These are phyloP conservation scores for Deladenus siricidicola DNA, from an alignment of 2,888 invertebrate genomes.

Conservation along the genomic window DNA sequence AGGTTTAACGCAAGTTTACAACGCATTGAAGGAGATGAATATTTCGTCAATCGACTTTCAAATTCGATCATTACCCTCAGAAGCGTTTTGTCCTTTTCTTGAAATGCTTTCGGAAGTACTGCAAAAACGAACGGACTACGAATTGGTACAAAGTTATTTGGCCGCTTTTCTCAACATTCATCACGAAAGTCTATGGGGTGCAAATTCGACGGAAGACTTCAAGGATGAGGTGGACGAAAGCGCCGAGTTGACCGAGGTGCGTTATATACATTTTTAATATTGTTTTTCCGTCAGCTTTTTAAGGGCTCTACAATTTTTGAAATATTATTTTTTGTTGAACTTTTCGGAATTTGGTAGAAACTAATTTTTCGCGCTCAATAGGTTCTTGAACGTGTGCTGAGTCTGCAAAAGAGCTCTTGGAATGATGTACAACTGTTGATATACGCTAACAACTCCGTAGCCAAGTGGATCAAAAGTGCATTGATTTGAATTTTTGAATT, in stretches of 20 bases:
- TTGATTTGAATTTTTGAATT: not conserved
- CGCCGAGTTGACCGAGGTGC: not conserved
- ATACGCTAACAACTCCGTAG: not conserved
- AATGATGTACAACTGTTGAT: not conserved
- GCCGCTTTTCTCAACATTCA: conserved; percentile 20
- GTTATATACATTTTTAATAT: too few species aligned
- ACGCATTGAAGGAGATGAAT: conserved; percentile 31
- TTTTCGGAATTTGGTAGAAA: too few species aligned
- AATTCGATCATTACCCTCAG: conserved; percentile 33
- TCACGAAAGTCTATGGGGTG: conserved; percentile 7
- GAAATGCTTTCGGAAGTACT: conserved; percentile 29
- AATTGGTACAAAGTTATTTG: conserved; percentile 14
- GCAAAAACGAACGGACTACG: conserved; percentile 12
- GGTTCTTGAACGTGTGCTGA: not conserved
- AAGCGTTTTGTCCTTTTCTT: conserved; percentile 32
- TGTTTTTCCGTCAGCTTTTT: too few species aligned
- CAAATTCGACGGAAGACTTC: not conserved
- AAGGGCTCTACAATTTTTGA: too few species aligned
- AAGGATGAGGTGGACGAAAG: not conserved
- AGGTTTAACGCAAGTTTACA: too few species aligned
- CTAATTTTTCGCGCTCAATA: not conserved
- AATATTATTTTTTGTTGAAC: too few species aligned
- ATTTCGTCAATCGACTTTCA: conserved; percentile 45
- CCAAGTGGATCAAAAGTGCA: not conserved
- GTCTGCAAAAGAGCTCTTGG: not conserved